phyloP scores from a whole-genome alignment of 2,888 invertebrate genomes.

The Thereva nobilitata region DNA sequence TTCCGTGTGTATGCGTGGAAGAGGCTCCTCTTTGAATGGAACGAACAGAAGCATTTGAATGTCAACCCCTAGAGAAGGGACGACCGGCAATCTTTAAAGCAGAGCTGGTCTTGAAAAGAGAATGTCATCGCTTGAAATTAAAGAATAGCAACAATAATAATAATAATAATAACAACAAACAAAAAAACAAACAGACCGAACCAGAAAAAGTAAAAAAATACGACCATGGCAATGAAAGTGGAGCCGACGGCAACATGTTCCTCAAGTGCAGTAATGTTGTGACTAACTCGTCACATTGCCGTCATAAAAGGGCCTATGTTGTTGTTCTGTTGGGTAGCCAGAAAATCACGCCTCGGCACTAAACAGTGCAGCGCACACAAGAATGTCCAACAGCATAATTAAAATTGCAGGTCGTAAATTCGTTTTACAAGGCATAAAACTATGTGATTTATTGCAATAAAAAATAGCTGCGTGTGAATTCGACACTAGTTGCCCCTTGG shows the following conservation, averaged over 20 bases:
- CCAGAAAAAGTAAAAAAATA: slow-evolving; percentile 15
- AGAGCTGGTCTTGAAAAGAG: too few relatives aligned
- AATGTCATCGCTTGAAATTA: too few relatives aligned
- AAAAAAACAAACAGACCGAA: background rate
- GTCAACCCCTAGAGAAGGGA: too few relatives aligned
- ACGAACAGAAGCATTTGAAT: too few relatives aligned
- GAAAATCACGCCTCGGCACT: slow-evolving; percentile 34
- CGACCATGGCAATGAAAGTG: slow-evolving; percentile 14
- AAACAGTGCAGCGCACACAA: background rate
- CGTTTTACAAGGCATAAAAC: slow-evolving; percentile 35
- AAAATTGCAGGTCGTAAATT: slow-evolving; percentile 35
- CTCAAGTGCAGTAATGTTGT: slow-evolving; percentile 24
- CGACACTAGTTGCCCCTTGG: slow-evolving; percentile 1
- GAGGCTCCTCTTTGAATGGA: too few relatives aligned
- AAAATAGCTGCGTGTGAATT: slow-evolving; percentile 16
- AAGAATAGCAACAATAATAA: too few relatives aligned
- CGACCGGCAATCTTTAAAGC: too few relatives aligned
- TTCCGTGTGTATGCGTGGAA: background rate
- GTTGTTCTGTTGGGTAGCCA: background rate
- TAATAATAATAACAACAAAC: too few relatives aligned
- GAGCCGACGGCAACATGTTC: background rate
- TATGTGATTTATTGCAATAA: slow-evolving; percentile 35
- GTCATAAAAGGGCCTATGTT: too few relatives aligned
- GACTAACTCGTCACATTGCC: slow-evolving; percentile 1
- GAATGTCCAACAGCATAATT: slow-evolving; percentile 21